These are phyloP conservation scores for Ameiurus melas DNA, from an alignment of 2,113 vertebrate genomes.

Conservation along the genomic window DNA sequence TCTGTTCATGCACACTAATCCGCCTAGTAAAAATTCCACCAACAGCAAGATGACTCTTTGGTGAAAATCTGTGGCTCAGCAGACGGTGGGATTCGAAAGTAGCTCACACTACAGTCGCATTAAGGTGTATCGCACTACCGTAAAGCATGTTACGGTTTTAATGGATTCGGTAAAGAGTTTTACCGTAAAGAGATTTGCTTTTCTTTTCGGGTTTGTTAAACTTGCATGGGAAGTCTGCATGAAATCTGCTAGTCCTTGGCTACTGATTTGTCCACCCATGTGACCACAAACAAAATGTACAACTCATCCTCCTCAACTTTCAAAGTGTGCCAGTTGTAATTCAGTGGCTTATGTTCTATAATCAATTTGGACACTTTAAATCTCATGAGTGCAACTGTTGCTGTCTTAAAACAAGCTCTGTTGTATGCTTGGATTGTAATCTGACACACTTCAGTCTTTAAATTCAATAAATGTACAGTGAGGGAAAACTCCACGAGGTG, in stretches of 20 bases:
- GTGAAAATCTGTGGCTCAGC: too few species aligned
- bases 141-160: background rate
- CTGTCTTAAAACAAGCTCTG: background rate
- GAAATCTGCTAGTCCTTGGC: background rate
- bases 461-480: background rate
- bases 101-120: background rate
- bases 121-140: background rate
- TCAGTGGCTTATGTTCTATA: background rate
- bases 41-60: too few species aligned
- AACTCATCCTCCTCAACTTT: background rate
- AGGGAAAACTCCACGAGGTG: too few species aligned
- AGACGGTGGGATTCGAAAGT: too few species aligned
- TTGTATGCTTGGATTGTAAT: background rate
- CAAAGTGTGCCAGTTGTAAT: background rate
- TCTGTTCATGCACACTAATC: too few species aligned
- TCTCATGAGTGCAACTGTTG: background rate
- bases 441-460: background rate
- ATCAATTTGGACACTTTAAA: background rate
- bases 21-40: too few species aligned
- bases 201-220: background rate
- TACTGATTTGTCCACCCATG: background rate
- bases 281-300: background rate
- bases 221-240: background rate
- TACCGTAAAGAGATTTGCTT: too few species aligned
- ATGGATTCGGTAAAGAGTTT: background rate